A percentile compares a stretch with the other conserved stretches of the same genome.
phyloP scores from a whole-genome alignment of 92 coral and sea anemone genomes.

The Hydrozoanthus gracilis region DNA sequence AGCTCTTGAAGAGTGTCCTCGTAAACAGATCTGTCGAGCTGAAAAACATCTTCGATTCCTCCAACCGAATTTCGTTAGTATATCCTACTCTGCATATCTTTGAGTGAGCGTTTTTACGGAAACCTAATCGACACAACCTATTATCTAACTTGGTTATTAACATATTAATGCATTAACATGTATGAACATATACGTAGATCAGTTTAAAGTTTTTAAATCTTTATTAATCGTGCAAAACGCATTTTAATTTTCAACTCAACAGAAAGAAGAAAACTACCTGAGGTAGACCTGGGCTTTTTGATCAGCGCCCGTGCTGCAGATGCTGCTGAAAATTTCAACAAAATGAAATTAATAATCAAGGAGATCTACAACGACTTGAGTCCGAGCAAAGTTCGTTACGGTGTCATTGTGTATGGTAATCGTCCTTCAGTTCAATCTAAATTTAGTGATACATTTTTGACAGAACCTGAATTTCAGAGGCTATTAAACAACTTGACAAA shows the following conservation, averaged over 20 bases:
- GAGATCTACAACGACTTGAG: slow-evolving; percentile 64
- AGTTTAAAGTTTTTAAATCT: neutral
- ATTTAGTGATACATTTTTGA: slow-evolving; percentile 46
- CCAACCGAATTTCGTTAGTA: too few species aligned
- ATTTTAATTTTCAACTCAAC: neutral
- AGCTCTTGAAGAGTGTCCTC: too few species aligned
- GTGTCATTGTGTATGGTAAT: slow-evolving; percentile 56
- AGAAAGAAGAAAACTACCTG: slow-evolving; percentile 57
- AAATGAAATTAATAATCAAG: slow-evolving; percentile 64
- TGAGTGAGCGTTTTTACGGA: too few species aligned
- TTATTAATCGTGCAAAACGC: neutral
- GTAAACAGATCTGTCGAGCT: too few species aligned
- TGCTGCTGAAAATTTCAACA: slow-evolving; percentile 53
- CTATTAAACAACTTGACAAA: slow-evolving; percentile 13
- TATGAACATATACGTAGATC: too few species aligned
- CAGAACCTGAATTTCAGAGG: slow-evolving; percentile 44
- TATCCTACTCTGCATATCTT: too few species aligned
- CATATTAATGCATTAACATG: too few species aligned
- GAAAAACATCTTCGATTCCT: too few species aligned
- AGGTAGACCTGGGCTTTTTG: slow-evolving; percentile 62
- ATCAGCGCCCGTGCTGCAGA: slow-evolving; percentile 61
- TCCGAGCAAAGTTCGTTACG: slow-evolving; percentile 56
- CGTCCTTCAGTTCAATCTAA: slow-evolving; percentile 17
- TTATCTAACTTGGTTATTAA: too few species aligned
- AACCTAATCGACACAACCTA: neutral